Base-by-base conservation (phyloP, 2,888 invertebrate species). In the Tenthredo livida region DNA sequence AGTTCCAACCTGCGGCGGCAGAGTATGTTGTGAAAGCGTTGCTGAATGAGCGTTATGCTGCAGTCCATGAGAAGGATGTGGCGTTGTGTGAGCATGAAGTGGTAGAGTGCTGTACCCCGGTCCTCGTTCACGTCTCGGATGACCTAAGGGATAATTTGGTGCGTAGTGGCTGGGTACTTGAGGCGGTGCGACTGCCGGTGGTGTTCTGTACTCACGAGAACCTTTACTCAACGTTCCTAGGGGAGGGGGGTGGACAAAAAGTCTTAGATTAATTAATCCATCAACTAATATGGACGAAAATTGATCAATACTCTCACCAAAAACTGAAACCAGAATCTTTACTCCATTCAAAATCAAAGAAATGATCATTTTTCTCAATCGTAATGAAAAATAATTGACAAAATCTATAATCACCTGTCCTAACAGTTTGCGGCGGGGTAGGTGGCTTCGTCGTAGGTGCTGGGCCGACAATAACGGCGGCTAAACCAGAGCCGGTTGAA, bases 131-230 rank as follows among this genome's bases (percentile, higher is more conserved):
- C 96, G 94, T 87, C 96, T 94, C 0, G 97, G 96, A 94, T 97
- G 97, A 0, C 97, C 97, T 88, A 97, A 94, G 15, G 98, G 98
- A 94, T 98, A 98, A 94, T 98, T 98, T 0, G 98, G 98, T 17
- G 98, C 98, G 93, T 99, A 99, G 93, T 98, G 98, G 90, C 98
- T 98, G n/a, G 99, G 99, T 88, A 98, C 98, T 94, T 98, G 98
- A 9, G 99, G 99, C 4, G 99, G 99, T 58, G 98, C 98, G 40
- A 99, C 98, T 5, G 98, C 98, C 1, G 98, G 98, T n/a, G 98
- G 98, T 15, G 98, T 98, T 88, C 99, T 96, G 93, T 98, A 98
- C 92, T 98, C 98, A 65, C 97, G 95, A 40, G 95, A 95, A 12
- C 97, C 96, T 93, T 97, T 97, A 86, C 97, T 97, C 93, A 95